These are phyloP conservation scores for Mellilla xanthometata DNA, from an alignment of 2,888 invertebrate species.

Conservation along the genomic window DNA sequence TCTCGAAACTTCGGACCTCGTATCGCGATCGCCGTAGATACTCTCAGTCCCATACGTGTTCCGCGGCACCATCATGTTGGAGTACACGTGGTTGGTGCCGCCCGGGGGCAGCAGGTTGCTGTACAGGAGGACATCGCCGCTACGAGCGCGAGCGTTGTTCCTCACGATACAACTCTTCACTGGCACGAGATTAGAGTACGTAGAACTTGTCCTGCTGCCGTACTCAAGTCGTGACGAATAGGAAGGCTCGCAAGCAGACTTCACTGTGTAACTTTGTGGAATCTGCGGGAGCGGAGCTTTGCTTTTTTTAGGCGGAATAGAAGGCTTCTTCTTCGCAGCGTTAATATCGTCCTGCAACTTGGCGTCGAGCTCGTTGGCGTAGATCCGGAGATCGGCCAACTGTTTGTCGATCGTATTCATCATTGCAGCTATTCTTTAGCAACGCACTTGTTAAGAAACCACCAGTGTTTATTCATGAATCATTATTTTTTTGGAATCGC, in stretches of 20 bases:
- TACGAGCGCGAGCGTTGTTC: conserved; percentile 62
- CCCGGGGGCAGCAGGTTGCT: conserved; percentile 75
- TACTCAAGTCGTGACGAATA: conserved; percentile 88
- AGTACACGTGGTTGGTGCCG: conserved; percentile 76
- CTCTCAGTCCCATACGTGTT: conserved; percentile 76
- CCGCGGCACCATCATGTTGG: conserved; percentile 73
- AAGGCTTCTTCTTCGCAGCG: conserved; percentile 71
- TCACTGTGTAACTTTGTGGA: conserved; percentile 89
- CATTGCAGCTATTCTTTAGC: conserved; percentile 17
- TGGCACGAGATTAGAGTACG: conserved; percentile 76
- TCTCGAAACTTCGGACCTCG: conserved; percentile 73
- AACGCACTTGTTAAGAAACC: conserved; percentile 4
- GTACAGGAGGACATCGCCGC: conserved; percentile 73
- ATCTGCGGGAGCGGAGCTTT: conserved; percentile 82
- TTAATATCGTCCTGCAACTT: conserved; percentile 77
- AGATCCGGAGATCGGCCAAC: conserved; percentile 72
- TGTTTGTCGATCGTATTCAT: conserved; percentile 77
- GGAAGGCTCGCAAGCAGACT: conserved; percentile 88
- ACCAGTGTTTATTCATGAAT: conserved; percentile 18
- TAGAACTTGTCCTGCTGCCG: conserved; percentile 72
- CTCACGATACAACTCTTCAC: conserved; percentile 78
- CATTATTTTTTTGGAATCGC: conserved; percentile 13
- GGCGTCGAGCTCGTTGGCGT: conserved; percentile 75
- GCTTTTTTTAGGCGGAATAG: conserved; percentile 74
- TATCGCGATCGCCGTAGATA: conserved; percentile 66